These are phyloP conservation scores for Acronicta alni DNA, from an alignment of 2,888 invertebrate genomes.

Conservation along the genomic window DNA sequence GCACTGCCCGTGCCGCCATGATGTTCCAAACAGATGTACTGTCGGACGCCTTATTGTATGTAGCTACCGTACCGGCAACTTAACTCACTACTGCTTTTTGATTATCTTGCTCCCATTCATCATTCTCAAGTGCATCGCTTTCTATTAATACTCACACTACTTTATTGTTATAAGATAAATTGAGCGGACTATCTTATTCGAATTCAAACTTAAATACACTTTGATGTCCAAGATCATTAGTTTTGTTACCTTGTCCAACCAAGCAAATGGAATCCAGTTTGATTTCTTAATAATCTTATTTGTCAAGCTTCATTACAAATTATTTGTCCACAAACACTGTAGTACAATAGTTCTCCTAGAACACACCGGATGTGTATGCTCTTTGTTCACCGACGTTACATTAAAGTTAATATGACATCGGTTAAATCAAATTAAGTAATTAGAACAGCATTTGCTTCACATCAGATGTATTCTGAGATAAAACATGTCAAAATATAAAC, in stretches of 20 bases:
- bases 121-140: conserved; percentile 65
- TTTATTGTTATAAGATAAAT: conserved; percentile 52
- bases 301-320: conserved; percentile 72
- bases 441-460: conserved; percentile 52
- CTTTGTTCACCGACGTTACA: conserved; percentile 65
- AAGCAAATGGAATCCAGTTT: conserved; percentile 47
- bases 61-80: conserved; percentile 58
- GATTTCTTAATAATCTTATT: conserved; percentile 67
- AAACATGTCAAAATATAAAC: not conserved
- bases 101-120: conserved; percentile 68
- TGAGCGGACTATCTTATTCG: conserved; percentile 31
- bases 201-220: conserved; percentile 32
- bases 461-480: conserved; percentile 33
- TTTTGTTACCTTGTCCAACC: conserved; percentile 35
- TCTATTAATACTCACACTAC: conserved; percentile 59
- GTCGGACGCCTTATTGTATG: conserved; percentile 53
- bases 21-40: conserved; percentile 43
- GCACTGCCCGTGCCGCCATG: conserved; percentile 27
- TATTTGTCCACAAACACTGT: conserved; percentile 66
- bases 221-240: conserved; percentile 45
- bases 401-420: too few species aligned
- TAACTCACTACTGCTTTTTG: conserved; percentile 60
- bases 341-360: conserved; percentile 70
- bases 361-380: conserved; percentile 63
- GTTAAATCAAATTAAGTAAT: too few species aligned